phyloP scores from a whole-genome alignment of 2,888 invertebrate species.

The Orgyia antiqua region DNA sequence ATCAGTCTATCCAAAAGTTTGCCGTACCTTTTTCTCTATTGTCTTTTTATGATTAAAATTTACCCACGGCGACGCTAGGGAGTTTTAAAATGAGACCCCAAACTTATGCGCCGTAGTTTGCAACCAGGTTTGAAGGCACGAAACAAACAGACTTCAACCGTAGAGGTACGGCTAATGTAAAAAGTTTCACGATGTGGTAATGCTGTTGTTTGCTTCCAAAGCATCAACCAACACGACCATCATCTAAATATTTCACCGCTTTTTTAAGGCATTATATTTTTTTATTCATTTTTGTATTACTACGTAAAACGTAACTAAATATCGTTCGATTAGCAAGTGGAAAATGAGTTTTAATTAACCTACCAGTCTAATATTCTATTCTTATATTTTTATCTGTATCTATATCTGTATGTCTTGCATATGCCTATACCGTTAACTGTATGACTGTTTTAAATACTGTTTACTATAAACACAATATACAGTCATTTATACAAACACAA shows the following conservation, averaged over 20 bases:
- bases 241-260: slow-evolving; percentile 30
- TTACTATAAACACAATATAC: too few relatives aligned
- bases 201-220: slow-evolving; percentile 57
- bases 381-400: too few relatives aligned
- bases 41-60: slow-evolving; percentile 71
- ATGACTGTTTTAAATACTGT: too few relatives aligned
- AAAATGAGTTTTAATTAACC: too few relatives aligned
- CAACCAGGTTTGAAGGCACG: slow-evolving; percentile 54
- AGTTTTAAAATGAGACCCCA: slow-evolving; percentile 64
- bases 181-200: slow-evolving; percentile 57
- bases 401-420: too few relatives aligned
- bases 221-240: slow-evolving; percentile 48
- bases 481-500: too few relatives aligned
- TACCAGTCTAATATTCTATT: too few relatives aligned
- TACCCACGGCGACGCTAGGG: slow-evolving; percentile 41
- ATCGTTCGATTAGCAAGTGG: too few relatives aligned
- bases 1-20: slow-evolving; percentile 49
- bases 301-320: too few relatives aligned
- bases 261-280: slow-evolving; percentile 3
- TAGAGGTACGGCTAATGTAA: slow-evolving; percentile 62
- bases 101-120: slow-evolving; percentile 59
- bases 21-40: slow-evolving; percentile 53
- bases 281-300: slow-evolving; percentile 4
- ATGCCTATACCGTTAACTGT: too few relatives aligned
- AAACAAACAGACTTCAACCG: slow-evolving; percentile 55